Conservation (phyloP, 2,113 vertebrate species). For the Potamarius usumacintae region DNA sequence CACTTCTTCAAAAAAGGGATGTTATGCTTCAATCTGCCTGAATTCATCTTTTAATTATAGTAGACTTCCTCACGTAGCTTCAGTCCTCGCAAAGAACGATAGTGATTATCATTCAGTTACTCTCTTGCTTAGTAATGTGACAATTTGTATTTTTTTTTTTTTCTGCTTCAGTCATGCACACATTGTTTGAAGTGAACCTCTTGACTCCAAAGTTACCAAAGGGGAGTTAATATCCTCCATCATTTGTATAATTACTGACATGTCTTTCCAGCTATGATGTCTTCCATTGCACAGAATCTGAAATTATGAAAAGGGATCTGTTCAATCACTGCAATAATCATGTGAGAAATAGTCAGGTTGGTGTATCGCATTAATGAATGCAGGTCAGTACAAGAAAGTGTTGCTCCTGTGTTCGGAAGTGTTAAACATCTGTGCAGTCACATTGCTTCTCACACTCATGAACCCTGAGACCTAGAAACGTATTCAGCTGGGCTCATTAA, state of each 20-base stretch:
- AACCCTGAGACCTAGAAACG: not conserved
- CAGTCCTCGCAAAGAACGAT: not conserved
- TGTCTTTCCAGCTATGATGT: not conserved
- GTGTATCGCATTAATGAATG: not conserved
- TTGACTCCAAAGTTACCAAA: not conserved
- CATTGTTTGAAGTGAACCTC: not conserved
- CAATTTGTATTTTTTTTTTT: not conserved
- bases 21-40: not conserved
- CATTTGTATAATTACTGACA: not conserved
- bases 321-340: not conserved
- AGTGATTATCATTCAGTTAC: not conserved
- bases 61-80: not conserved
- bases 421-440: not conserved
- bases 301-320: not conserved
- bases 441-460: conserved; percentile 8
- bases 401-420: not conserved
- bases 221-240: not conserved
- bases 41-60: not conserved
- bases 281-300: not conserved
- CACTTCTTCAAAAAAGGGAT: not conserved
- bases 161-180: not conserved
- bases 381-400: not conserved
- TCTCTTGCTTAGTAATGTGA: not conserved
- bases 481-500: not conserved
- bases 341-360: not conserved